Evolutionary conservation across 30 jellyfish, hydroid and myxozoan genomes (phyloP).

Genomic region (Mastigias papua): DNA sequence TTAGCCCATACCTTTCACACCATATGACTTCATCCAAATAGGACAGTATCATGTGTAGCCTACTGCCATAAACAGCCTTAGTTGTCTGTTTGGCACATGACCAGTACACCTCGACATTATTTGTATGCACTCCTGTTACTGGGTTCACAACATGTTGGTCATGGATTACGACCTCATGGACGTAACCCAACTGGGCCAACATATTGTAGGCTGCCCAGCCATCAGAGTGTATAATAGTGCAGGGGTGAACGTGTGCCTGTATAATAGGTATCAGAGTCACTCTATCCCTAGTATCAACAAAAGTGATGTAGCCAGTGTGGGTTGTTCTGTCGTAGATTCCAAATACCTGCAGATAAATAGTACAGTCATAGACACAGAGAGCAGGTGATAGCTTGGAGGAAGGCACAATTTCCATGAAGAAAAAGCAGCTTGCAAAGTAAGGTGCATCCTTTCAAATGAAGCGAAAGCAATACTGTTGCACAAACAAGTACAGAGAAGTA

Average conservation of each 20-base stretch:
- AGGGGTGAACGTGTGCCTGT: neutral
- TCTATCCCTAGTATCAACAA: neutral
- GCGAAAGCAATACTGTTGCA: too few species aligned
- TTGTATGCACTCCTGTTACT: slow-evolving; percentile 45
- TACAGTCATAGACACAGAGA: neutral
- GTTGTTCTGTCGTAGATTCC: neutral
- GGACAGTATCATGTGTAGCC: neutral
- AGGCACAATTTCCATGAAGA: too few species aligned
- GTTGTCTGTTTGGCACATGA: neutral
- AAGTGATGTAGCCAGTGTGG: neutral
- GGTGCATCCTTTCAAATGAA: too few species aligned
- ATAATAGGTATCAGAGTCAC: neutral
- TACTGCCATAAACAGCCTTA: slow-evolving; percentile 10
- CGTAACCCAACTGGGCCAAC: slow-evolving; percentile 6
- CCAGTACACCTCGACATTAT: slow-evolving; percentile 47
- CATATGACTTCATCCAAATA: slow-evolving; percentile 20
- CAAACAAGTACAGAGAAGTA: too few species aligned
- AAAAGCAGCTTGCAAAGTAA: too few species aligned
- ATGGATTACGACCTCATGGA: slow-evolving; percentile 24
- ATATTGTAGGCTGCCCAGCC: slow-evolving; percentile 33
- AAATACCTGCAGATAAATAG: neutral
- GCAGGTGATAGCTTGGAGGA: too few species aligned
- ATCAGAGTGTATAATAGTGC: slow-evolving; percentile 10
- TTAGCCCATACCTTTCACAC: neutral
- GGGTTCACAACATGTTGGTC: slow-evolving; percentile 39